Base-by-base conservation (phyloP, 2,888 invertebrate genomes). In the Neuroscelio doddi region DNA sequence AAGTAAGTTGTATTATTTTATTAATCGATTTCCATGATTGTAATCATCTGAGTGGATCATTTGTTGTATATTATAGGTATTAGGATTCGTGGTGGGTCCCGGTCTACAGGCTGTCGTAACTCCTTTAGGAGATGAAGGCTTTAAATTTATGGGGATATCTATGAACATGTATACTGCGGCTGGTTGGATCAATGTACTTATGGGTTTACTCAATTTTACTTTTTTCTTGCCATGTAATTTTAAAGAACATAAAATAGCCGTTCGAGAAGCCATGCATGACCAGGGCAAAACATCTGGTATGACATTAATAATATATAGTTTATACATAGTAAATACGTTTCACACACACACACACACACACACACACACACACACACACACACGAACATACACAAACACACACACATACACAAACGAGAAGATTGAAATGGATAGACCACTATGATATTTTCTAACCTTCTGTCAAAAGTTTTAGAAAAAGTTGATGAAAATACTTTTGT, bases 151-250 rank as follows among this genome's bases (percentile, higher is more conserved):
- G 5, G 81, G 80, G 34, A 80, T 93, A 38, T 88, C 90, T 39
- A 85, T 95, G 38, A 92, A 95, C 84, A 95, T 95, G 95, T 95
- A 92, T 86, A 94, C 95, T 0, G 93, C 93, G 7, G 89, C 92
- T 1, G 94, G 93, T 3, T 94, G 94, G 94, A 90, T 93, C 74
- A 94, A 94, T 83, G 93, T 92, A 1, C 66, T 91, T 16, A 87
- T 95, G 76, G 92, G 93, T 9, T 73, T 92, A 4, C 58, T 91
- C 38, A 95, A 94, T 85, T 88, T 94, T 56, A 74, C 88, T 51
- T 86, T 94, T 64, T 93, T 94, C 78, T 85, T 93, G 76, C 95
- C 95, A 0, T 88, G 87, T 70, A 86, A 90, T 71, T 95, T 95
- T 79, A 89, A 89, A 74, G 94, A 95, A 80, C 88, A 88, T 68